Base-by-base conservation (phyloP, 1,140 invertebrate genomes). In the Leptopilina clavipes region DNA sequence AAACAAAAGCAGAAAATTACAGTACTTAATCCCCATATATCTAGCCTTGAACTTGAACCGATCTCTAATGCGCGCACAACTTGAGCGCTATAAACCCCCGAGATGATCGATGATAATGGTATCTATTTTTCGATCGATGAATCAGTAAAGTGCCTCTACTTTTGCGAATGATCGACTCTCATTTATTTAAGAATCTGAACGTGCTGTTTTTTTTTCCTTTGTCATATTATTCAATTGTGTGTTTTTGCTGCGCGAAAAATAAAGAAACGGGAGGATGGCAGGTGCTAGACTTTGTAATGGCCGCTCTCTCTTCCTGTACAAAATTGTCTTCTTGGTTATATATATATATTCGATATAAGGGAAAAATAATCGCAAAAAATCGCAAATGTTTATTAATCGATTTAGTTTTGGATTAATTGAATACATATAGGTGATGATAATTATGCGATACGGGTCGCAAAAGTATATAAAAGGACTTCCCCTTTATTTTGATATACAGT, bases 271-370 rank as follows among this genome's bases (percentile, higher is more conserved):
- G n/a, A 85, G 80, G 79, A 81, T 87, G 86, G 89, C 89, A 89
- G 87, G 88, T 89, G n/a, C n/a, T n/a, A n/a, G 89, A 87, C 79
- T 76, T 75, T 76, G 83, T 87, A 90, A 90, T 89, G 86, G 87
- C 87, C 84, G 87, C 82, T 84, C 83, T 82, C 83, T 82, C 25
- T 31, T 31, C 5, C 25, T 31, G n/a, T n/a, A n/a, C n/a, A n/a
- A n/a, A n/a, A n/a, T n/a, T n/a, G n/a, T n/a, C n/a, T n/a, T n/a
- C n/a, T n/a, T n/a, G n/a, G n/a, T n/a, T n/a, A n/a, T n/a, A n/a
- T n/a, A n/a, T n/a, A n/a, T n/a, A n/a, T n/a, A n/a, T n/a, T n/a
- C n/a, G n/a, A n/a, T n/a, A n/a, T n/a, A n/a, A n/a, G n/a, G n/a
- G n/a, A n/a, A n/a, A 2, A 31, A 31, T 31, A 31, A 31, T 31